Evolutionary conservation across 2,888 invertebrate genomes (phyloP).

Genomic region (Ephialtes manifestator): DNA sequence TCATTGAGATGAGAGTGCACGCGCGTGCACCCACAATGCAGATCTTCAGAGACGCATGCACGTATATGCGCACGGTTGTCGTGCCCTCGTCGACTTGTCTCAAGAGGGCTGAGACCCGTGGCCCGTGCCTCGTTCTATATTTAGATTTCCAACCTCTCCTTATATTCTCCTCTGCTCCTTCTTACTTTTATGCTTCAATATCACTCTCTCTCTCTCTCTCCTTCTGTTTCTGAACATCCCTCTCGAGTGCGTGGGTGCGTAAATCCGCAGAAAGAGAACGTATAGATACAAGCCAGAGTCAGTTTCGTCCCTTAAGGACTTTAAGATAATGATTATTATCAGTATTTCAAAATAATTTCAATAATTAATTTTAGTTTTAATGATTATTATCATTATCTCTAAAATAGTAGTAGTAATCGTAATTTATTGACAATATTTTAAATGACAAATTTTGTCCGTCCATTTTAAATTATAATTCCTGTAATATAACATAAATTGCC

Average conservation of each 20-base stretch:
- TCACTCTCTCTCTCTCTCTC: background rate
- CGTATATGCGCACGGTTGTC: constrained; percentile 42
- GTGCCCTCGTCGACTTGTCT: constrained; percentile 60
- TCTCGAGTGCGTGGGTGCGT: constrained; percentile 31
- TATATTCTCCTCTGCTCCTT: constrained; percentile 21
- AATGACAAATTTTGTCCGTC: too few species aligned
- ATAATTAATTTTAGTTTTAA: background rate
- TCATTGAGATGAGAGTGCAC: constrained; percentile 55
- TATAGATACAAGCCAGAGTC: background rate
- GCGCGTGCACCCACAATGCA: constrained; percentile 53
- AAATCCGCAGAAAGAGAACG: constrained; percentile 3
- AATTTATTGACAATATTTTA: too few species aligned
- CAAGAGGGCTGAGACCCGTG: constrained; percentile 61
- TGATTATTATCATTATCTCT: too few species aligned
- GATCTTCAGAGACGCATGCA: constrained; percentile 34
- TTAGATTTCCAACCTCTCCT: constrained; percentile 55
- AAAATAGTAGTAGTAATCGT: too few species aligned
- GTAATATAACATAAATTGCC: too few species aligned
- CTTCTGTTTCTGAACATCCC: constrained; percentile 4
- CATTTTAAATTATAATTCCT: too few species aligned
- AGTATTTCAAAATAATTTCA: background rate
- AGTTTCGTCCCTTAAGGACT: too few species aligned
- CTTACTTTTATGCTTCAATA: background rate
- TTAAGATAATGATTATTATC: too few species aligned
- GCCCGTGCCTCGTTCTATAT: constrained; percentile 65